Evolutionary conservation across 2,113 vertebrate genomes (phyloP).

Genomic region (Myiopsitta monachus): DNA sequence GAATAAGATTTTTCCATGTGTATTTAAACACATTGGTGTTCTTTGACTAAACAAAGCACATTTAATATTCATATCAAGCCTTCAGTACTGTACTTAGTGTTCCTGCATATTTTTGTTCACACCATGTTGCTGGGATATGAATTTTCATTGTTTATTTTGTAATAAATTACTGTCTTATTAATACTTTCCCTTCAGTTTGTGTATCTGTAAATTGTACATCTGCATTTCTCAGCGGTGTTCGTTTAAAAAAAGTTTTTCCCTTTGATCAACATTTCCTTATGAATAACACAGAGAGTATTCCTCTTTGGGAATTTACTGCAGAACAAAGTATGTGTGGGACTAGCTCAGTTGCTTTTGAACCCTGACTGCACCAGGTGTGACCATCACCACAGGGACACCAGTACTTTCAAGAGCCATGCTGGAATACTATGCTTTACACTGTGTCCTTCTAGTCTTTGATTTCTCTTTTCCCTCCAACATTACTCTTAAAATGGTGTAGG

Average conservation of each 20-base stretch:
- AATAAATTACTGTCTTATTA: neutral
- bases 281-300: neutral
- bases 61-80: conserved; percentile 10
- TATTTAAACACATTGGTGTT: neutral
- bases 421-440: fast-evolving
- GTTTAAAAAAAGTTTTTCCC: neutral
- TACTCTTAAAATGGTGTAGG: neutral
- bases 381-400: fast-evolving
- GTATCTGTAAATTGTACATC: neutral
- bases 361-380: neutral
- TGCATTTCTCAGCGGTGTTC: neutral
- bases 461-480: neutral
- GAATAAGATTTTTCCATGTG: neutral
- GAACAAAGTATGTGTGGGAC: neutral
- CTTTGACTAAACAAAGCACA: neutral
- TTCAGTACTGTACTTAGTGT: neutral
- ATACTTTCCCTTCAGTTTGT: neutral
- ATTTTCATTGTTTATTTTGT: conserved; percentile 26
- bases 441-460: neutral
- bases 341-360: neutral
- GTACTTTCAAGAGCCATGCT: neutral
- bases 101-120: conserved; percentile 24
- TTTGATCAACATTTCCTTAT: neutral
- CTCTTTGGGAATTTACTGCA: neutral
- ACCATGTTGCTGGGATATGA: neutral